These are phyloP conservation scores for Luperina nickerlii DNA, from an alignment of 2,888 invertebrate species.

Conservation along the genomic window DNA sequence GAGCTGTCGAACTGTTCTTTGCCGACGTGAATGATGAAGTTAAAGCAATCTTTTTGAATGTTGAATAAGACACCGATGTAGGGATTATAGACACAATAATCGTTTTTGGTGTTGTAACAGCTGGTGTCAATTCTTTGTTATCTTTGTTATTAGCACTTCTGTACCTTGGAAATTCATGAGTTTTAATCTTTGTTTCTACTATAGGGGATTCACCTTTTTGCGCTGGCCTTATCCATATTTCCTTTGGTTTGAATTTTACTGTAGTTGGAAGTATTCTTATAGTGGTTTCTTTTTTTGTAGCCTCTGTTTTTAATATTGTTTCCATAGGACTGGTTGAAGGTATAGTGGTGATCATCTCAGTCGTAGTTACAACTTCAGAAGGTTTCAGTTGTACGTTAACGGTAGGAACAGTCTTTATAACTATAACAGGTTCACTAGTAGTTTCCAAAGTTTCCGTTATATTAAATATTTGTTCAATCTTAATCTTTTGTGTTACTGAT, in stretches of 20 bases:
- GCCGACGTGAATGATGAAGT: constrained; percentile 77
- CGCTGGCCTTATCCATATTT: constrained; percentile 88
- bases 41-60: constrained; percentile 85
- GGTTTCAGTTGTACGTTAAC: constrained; percentile 37
- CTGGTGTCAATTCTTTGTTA: constrained; percentile 75
- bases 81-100: constrained; percentile 89
- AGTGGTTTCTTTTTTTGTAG: constrained; percentile 78
- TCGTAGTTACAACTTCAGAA: constrained; percentile 54
- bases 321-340: constrained; percentile 56
- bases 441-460: constrained; percentile 64
- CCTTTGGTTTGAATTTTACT: constrained; percentile 85
- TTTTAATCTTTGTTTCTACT: constrained; percentile 79
- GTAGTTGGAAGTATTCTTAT: constrained; percentile 78
- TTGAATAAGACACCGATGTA: constrained; percentile 85
- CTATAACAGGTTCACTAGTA: constrained; percentile 34
- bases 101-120: constrained; percentile 84
- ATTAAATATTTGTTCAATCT: constrained; percentile 67
- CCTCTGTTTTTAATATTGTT: constrained; percentile 67
- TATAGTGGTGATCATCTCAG: constrained; percentile 56
- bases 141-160: constrained; percentile 78
- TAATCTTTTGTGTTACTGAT: constrained; percentile 50
- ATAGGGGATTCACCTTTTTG: constrained; percentile 86
- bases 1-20: constrained; percentile 72
- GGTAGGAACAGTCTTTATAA: constrained; percentile 13
- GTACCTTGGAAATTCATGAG: constrained; percentile 74